These are phyloP conservation scores for Physeter macrocephalus DNA, from an alignment of 2,113 vertebrate species.

Conservation along the genomic window DNA sequence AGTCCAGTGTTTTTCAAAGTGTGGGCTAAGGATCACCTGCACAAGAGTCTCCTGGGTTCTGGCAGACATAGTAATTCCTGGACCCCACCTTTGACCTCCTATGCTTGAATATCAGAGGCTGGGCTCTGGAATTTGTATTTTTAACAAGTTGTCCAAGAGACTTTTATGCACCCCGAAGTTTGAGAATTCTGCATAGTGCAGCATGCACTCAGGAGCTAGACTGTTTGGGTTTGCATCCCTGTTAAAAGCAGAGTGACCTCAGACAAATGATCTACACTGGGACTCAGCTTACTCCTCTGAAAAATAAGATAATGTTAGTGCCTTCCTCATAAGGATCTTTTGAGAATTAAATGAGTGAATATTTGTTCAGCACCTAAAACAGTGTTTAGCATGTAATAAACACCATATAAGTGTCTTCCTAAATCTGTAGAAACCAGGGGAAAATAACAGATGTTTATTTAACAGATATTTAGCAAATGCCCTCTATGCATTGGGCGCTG, in stretches of 20 bases:
- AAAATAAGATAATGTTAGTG: background rate
- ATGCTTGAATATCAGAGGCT: background rate
- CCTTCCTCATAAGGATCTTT: background rate
- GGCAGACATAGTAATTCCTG: background rate
- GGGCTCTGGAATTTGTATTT: background rate
- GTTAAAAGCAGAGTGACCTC: background rate
- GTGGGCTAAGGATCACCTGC: no score
- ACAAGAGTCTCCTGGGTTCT: background rate
- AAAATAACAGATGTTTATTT: background rate
- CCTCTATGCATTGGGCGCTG: background rate
- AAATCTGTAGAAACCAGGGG: background rate
- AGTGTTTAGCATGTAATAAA: background rate
- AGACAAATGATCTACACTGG: background rate
- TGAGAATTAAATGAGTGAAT: background rate
- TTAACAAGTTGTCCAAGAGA: background rate
- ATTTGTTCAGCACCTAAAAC: background rate
- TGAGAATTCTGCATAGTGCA: background rate
- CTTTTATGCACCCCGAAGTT: background rate
- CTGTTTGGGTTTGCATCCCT: background rate
- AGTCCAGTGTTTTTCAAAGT: background rate
- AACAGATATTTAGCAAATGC: background rate
- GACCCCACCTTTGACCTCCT: background rate
- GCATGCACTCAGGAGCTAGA: background rate
- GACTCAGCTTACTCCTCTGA: background rate
- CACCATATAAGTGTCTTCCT: background rate